These are phyloP conservation scores for Drosophila macrospina DNA, from an alignment of 2,888 invertebrate species.

Conservation along the genomic window DNA sequence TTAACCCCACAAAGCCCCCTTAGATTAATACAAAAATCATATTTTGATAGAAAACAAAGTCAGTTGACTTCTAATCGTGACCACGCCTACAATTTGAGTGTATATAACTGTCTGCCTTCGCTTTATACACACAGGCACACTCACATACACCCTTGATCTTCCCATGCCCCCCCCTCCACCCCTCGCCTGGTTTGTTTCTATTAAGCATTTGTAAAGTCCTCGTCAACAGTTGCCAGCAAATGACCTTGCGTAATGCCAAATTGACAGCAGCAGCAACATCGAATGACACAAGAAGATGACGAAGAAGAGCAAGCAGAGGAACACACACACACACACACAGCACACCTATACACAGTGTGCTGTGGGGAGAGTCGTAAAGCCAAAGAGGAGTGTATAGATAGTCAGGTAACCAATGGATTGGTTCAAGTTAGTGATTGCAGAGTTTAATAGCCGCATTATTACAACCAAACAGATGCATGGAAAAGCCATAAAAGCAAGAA, in stretches of 20 bases:
- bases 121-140: too few species aligned
- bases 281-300: constrained; percentile 4
- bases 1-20: too few species aligned
- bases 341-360: too few species aligned
- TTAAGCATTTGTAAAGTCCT: constrained; percentile 29
- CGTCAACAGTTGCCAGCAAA: constrained; percentile 27
- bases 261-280: constrained; percentile 45
- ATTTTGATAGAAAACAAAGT: too few species aligned
- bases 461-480: constrained; percentile 74
- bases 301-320: constrained; percentile 2
- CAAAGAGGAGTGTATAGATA: constrained; percentile 14
- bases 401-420: constrained; percentile 79
- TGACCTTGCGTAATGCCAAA: constrained; percentile 65
- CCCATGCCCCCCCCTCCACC: too few species aligned
- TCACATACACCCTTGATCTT: too few species aligned
- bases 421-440: constrained; percentile 77
- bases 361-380: constrained; percentile 7
- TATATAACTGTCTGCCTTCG: too few species aligned
- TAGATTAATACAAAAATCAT: too few species aligned
- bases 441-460: constrained; percentile 81
- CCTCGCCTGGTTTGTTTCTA: neutral
- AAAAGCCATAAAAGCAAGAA: constrained; percentile 51
- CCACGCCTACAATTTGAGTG: too few species aligned
- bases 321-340: constrained; percentile 21
- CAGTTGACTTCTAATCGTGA: too few species aligned